Percentiles rank a stretch among this genome's conserved stretches.
Conservation (phyloP, 2,113 vertebrate species). For the Cochlearius cochlearius region DNA sequence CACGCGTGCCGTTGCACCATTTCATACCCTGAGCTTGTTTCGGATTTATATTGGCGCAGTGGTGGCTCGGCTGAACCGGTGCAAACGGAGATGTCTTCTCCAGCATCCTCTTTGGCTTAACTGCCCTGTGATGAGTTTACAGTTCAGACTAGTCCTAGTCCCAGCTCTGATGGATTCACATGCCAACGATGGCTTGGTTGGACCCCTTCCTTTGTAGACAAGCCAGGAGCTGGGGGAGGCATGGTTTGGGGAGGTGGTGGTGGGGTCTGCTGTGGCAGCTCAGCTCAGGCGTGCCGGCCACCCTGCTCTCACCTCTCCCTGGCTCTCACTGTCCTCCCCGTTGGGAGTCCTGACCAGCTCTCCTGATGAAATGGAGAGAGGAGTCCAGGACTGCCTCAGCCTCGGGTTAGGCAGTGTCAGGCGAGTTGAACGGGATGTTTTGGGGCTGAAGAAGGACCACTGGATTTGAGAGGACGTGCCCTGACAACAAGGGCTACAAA, state of each 20-base stretch:
- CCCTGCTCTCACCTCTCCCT: neutral
- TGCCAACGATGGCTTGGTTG: rapidly evolving
- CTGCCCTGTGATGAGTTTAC: neutral
- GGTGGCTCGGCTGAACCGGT: neutral
- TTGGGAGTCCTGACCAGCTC: neutral
- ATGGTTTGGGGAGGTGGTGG: neutral
- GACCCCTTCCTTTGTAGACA: neutral
- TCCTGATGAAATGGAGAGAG: neutral
- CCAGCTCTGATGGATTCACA: neutral
- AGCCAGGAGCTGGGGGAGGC: neutral
- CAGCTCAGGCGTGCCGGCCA: neutral
- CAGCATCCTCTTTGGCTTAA: neutral
- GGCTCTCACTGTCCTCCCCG: neutral
- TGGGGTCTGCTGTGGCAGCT: neutral
- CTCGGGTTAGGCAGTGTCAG: rapidly evolving
- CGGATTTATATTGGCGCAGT: rapidly evolving
- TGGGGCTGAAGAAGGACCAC: neutral
- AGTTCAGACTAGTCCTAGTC: neutral
- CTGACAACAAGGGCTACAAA: neutral
- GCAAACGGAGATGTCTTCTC: neutral
- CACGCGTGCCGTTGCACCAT: rapidly evolving
- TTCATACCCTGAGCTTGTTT: rapidly evolving
- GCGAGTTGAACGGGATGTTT: neutral
- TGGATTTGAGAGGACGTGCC: neutral
- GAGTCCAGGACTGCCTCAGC: neutral